Percentiles rank a stretch among this genome's conserved stretches.
Conservation (phyloP, 2,888 invertebrate species). For the Marasmarcha lunaedactyla region DNA sequence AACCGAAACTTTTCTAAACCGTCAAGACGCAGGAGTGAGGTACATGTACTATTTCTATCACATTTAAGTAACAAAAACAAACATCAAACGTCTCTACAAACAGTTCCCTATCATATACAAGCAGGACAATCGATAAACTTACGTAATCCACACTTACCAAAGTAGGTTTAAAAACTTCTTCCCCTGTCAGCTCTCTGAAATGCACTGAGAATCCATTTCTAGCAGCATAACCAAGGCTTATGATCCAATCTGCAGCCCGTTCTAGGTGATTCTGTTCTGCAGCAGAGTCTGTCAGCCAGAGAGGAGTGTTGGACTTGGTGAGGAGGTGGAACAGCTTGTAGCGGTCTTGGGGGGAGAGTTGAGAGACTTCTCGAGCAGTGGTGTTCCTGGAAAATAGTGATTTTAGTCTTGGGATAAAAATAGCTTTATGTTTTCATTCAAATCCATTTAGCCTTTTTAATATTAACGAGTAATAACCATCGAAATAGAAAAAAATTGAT, state of each 20-base stretch:
- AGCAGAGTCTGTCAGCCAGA: constrained; percentile 44
- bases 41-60: too few species aligned
- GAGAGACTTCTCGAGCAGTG: constrained; percentile 37
- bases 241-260: constrained; percentile 76
- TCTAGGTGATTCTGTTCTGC: neutral
- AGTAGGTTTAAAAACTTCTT: constrained; percentile 73
- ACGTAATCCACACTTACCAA: constrained; percentile 57
- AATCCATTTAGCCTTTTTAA: neutral
- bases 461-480: too few species aligned
- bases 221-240: constrained; percentile 80
- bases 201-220: constrained; percentile 78
- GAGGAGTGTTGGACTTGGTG: constrained; percentile 32
- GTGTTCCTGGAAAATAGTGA: constrained; percentile 34
- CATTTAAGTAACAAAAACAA: too few species aligned
- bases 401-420: too few species aligned
- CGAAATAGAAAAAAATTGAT: too few species aligned
- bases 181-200: constrained; percentile 74
- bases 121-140: too few species aligned
- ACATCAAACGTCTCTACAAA: too few species aligned
- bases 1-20: too few species aligned
- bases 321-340: constrained; percentile 31
- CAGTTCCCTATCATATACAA: too few species aligned
- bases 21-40: too few species aligned
- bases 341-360: constrained; percentile 38
- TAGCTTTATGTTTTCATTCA: neutral